Conservation (phyloP, 2,113 vertebrate genomes). For the Microtus montanus region DNA sequence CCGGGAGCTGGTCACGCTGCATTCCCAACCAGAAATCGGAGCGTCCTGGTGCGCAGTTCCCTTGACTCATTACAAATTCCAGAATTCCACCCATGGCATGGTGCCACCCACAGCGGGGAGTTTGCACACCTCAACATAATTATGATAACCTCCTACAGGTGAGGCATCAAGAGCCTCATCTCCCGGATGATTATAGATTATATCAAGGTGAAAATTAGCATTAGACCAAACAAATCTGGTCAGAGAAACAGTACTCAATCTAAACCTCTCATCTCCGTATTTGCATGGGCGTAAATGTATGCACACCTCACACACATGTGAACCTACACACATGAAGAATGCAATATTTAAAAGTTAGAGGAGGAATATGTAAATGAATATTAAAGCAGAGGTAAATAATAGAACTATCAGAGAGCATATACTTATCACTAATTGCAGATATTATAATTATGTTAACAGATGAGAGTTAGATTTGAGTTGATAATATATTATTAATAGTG, state of each 20-base stretch:
- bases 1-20: not conserved
- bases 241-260: not conserved
- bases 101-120: not conserved
- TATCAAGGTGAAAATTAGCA: not conserved
- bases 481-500: not conserved
- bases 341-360: not conserved
- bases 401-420: not conserved
- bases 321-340: not conserved
- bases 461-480: not conserved
- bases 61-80: not conserved
- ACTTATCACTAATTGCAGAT: not conserved
- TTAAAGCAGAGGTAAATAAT: slow-evolving; percentile 2
- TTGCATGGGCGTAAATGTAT: not conserved
- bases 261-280: too few relatives aligned
- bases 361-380: not conserved
- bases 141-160: not conserved
- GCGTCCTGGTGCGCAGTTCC: not conserved
- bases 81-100: not conserved
- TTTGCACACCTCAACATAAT: not conserved
- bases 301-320: not conserved
- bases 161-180: not conserved
- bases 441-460: not conserved
- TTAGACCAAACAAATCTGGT: not conserved
- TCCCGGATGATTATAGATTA: not conserved
- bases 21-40: not conserved